phyloP scores from a whole-genome alignment of 2,888 invertebrate species.

The Hydrotaea cyrtoneurina region DNA sequence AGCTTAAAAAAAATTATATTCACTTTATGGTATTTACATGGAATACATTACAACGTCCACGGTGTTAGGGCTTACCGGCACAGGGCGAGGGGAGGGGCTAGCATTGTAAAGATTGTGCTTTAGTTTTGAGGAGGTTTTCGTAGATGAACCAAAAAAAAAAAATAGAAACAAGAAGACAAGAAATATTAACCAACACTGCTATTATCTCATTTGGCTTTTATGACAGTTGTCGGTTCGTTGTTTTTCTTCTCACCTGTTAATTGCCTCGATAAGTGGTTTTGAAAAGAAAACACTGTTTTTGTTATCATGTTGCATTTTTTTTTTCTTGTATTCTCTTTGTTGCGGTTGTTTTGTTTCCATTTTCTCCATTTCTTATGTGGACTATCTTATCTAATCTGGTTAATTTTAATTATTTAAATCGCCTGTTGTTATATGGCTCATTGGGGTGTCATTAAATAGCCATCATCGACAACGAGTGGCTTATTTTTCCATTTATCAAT shows the following conservation, averaged over 20 bases:
- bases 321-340: background rate
- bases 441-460: slow-evolving; percentile 12
- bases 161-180: background rate
- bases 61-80: background rate
- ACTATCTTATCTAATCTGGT: background rate
- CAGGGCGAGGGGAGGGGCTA: too few species aligned
- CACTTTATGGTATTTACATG: background rate
- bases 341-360: too few species aligned
- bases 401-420: background rate
- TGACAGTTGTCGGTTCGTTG: background rate
- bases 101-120: background rate
- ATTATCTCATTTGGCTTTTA: background rate
- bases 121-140: background rate
- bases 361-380: too few species aligned
- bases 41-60: background rate
- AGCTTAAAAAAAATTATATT: background rate
- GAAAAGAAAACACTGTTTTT: background rate
- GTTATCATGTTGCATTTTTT: background rate
- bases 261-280: background rate
- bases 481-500: background rate
- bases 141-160: background rate
- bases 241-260: background rate
- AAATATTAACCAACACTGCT: background rate
- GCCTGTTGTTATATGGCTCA: background rate
- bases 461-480: background rate